Evolutionary conservation across 1,140 invertebrate species (phyloP), one percentile per base, ranked within the genome.

Genomic region (Orius laevigatus): DNA sequence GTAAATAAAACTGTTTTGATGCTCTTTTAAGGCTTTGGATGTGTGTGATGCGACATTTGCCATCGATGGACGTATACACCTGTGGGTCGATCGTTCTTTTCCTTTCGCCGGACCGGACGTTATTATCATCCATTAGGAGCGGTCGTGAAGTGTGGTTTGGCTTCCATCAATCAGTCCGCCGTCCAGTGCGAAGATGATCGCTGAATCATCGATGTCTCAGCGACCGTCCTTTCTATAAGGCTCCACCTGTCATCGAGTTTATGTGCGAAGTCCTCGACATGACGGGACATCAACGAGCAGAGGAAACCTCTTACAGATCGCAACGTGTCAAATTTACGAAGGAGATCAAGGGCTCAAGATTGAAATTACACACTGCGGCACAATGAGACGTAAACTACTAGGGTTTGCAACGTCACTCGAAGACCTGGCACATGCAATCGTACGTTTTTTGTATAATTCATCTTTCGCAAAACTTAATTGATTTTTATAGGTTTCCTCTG

Each of bases 151-250:
- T 99, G 1, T 99, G 96, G 96, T 99, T 99, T 73, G 96, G 96
- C 66, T 99, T 99, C 67, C 96, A 99, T 78, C 96, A 99, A 63
- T 94, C 89, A 56, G 96, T 99, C 1, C 75, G 95, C 57, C 96
- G 96, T 9, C 42, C 93, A 98, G 63, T 99, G 96, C n/a, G 96
- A 98, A 98, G 74, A 99, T 99, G 95, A 98, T 98, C n/a, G 92
- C 74, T 99, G 31, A 99, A 99, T 67, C n/a, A 99, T 99, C 69
- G 96, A 99, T 74, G 92, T 99, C 19, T 98, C 94, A 56, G 96
- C 96, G 39, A 99, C 96, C 55, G 96, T n/a, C n/a, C 96, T 47
- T 99, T 99, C 68, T 99, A 99, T 69, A 98, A 98, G 70, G 89
- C 95, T 35, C 96, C 98, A 69, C 93, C 93, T 46, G 96, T 98